Base-by-base conservation (phyloP, 2,113 vertebrate species). In the Salvator merianae region DNA sequence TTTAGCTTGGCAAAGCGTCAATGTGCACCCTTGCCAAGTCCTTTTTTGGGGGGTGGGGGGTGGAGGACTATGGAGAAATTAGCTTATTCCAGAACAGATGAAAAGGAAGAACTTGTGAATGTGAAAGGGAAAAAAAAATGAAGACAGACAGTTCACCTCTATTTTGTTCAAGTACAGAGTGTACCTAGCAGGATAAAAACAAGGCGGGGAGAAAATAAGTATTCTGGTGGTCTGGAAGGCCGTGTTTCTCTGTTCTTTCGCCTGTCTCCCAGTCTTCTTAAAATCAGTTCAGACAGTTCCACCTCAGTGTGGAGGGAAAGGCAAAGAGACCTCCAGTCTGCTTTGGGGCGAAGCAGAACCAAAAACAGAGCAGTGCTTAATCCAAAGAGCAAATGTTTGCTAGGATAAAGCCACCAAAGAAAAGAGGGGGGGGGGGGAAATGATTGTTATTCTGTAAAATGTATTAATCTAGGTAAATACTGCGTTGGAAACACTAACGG, bases 401-500 rank as follows among this genome's bases (percentile, higher is more conserved):
- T 79, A 80, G 86, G 87, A 90, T 88, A 93, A 92, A 92, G 84
- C 88, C 91, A 92, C 94, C 43, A 0, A 82, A 59, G 55, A 59
- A 59, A 20, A 20, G 55, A 59, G 55, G 14, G 20, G 55, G 55
- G 14, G 14, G 55, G 18, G 18, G 55, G 55, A 20, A 83, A 93
- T 91, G 90, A 91, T 88, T 94, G 88, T 93, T 83, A 89, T 90
- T 92, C 93, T 89, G 89, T 83, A 90, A 90, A 92, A 90, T 93
- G 92, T 84, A 93, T 93, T 94, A 92, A 94, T 92, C 88, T 92
- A 88, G 90, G 88, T 88, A 94, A 94, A 94, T 91, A 94, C 73
- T 88, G 81, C 83, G 91, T 91, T 85, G 84, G 93, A 87, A 93
- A 90, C 53, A 91, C 88, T 92, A 86, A 90, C 89, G 0, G 0